Conservation (phyloP, 2,888 invertebrate species). For the Parasteatoda lunata region DNA sequence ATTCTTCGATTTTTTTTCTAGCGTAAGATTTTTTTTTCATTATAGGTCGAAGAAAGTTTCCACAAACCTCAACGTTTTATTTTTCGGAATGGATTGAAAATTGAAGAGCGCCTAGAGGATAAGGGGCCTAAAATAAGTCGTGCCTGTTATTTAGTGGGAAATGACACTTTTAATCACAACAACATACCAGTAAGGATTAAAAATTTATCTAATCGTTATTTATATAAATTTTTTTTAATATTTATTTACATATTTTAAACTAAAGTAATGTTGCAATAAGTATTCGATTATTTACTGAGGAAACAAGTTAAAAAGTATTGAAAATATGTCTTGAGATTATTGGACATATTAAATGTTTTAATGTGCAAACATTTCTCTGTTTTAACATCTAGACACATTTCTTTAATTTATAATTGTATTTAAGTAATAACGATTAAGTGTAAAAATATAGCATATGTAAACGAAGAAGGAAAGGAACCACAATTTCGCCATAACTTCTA, state of each 20-base stretch:
- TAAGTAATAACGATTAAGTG: too few species aligned
- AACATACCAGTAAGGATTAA: constrained; percentile 21
- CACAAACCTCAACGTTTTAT: constrained; percentile 50
- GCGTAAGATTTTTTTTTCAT: not conserved
- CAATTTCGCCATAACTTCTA: too few species aligned
- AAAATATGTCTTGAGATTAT: too few species aligned
- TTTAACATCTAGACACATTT: too few species aligned
- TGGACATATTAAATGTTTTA: too few species aligned
- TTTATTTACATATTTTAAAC: not conserved
- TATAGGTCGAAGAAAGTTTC: constrained; percentile 8
- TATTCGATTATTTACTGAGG: not conserved
- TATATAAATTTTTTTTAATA: not conserved
- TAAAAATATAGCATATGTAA: too few species aligned
- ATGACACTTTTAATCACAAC: constrained; percentile 7
- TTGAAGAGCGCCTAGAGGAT: constrained; percentile 21
- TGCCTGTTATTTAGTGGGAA: constrained; percentile 10
- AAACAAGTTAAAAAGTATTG: not conserved
- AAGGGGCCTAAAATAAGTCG: constrained; percentile 17
- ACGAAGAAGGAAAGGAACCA: too few species aligned
- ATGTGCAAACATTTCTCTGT: too few species aligned
- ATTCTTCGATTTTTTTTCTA: too few species aligned
- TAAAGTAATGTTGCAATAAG: not conserved
- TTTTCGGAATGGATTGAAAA: constrained; percentile 30
- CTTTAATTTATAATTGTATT: too few species aligned
- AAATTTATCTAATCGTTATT: not conserved